A percentile compares a stretch with the other conserved stretches of the same genome.
phyloP scores from a whole-genome alignment of 2,888 invertebrate genomes.

The Diaperis boleti region DNA sequence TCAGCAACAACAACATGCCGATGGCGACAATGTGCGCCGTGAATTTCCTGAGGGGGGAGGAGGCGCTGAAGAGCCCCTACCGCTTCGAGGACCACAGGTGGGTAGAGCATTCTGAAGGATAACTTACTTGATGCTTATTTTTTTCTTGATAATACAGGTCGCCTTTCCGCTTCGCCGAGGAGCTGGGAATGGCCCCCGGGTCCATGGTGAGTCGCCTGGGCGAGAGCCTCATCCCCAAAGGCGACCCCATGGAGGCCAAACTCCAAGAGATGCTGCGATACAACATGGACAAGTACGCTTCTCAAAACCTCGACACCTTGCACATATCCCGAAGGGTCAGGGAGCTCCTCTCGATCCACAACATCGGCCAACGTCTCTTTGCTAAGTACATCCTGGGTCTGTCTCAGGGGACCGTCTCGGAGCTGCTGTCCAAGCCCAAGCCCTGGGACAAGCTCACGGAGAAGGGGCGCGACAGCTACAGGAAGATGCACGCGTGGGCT shows the following conservation, averaged over 20 bases:
- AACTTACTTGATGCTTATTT: not conserved
- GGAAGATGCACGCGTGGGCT: slow-evolving; percentile 99
- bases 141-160: slow-evolving; percentile 67
- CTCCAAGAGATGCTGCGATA: slow-evolving; percentile 94
- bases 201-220: slow-evolving; percentile 87
- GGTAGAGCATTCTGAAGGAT: not conserved
- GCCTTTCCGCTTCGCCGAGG: slow-evolving; percentile 86
- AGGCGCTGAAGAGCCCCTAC: slow-evolving; percentile 75
- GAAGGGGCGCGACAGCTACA: slow-evolving; percentile 98
- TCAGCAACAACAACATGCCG: slow-evolving; percentile 69
- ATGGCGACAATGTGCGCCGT: slow-evolving; percentile 67
- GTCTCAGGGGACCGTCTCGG: slow-evolving; percentile 98
- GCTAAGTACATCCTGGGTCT: slow-evolving; percentile 98
- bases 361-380: slow-evolving; percentile 98
- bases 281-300: slow-evolving; percentile 96
- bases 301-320: slow-evolving; percentile 94
- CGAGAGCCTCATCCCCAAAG: slow-evolving; percentile 92
- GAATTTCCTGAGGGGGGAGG: slow-evolving; percentile 65
- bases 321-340: slow-evolving; percentile 93
- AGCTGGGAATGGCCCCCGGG: slow-evolving; percentile 81
- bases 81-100: slow-evolving; percentile 80
- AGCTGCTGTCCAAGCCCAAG: slow-evolving; percentile 97
- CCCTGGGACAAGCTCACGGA: slow-evolving; percentile 99
- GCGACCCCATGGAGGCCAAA: slow-evolving; percentile 93
- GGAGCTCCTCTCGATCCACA: slow-evolving; percentile 94